phyloP scores from a whole-genome alignment of 2,888 invertebrate genomes.

The Dryadula phaetusa region DNA sequence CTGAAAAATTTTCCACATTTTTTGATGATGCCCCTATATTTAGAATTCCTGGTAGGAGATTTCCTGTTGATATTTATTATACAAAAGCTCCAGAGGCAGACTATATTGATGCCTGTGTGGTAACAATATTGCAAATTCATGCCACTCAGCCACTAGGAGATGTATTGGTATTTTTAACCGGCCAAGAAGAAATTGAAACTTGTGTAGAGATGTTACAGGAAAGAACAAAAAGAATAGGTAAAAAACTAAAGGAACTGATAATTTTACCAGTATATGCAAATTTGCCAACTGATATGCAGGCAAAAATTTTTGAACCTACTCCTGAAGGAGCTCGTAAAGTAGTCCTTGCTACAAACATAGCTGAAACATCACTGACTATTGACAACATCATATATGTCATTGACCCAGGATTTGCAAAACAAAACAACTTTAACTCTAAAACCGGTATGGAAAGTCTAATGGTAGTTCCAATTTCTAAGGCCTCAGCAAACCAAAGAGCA shows the following conservation, averaged over 20 bases:
- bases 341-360: conserved; percentile 98
- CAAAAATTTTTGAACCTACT: conserved; percentile 99
- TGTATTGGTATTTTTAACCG: conserved; percentile 97
- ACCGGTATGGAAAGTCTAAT: conserved; percentile 99
- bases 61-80: conserved; percentile 99
- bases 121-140: conserved; percentile 98
- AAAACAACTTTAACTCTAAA: conserved; percentile 98
- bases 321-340: conserved; percentile 98
- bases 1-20: conserved; percentile 98
- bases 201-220: conserved; percentile 96
- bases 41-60: conserved; percentile 97
- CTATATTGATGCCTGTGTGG: conserved; percentile 99
- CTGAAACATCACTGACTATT: conserved; percentile 99
- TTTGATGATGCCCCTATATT: conserved; percentile 99
- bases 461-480: conserved; percentile 99
- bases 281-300: conserved; percentile 99
- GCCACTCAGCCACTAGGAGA: conserved; percentile 98
- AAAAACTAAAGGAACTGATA: conserved; percentile 95
- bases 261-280: conserved; percentile 99
- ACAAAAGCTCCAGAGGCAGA: conserved; percentile 99
- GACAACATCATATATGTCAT: conserved; percentile 99
- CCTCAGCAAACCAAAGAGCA: conserved; percentile 98
- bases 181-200: conserved; percentile 95
- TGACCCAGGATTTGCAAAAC: conserved; percentile 99
- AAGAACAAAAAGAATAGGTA: conserved; percentile 94